Conservation (phyloP, 2,888 invertebrate genomes). For the Scaeva pyrastri region DNA sequence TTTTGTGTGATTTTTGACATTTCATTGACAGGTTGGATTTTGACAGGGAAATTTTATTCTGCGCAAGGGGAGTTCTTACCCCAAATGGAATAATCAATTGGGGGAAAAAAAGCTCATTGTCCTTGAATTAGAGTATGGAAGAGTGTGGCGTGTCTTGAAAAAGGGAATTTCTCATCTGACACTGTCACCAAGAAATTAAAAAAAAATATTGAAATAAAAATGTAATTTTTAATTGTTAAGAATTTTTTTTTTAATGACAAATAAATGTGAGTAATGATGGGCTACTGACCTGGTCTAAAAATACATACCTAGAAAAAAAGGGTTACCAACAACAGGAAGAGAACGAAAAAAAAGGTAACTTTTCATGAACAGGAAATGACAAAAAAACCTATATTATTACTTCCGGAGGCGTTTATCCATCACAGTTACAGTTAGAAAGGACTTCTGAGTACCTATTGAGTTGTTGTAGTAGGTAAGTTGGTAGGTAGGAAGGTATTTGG, state of each 20-base stretch:
- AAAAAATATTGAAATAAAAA: neutral
- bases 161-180: conserved; percentile 7
- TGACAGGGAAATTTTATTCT: neutral
- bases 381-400: neutral
- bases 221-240: conserved; percentile 29
- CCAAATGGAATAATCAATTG: conserved; percentile 46
- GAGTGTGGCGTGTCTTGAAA: neutral
- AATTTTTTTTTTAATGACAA: conserved; percentile 37
- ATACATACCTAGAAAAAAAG: neutral
- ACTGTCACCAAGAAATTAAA: neutral
- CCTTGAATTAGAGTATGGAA: conserved; percentile 55
- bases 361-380: conserved; percentile 38
- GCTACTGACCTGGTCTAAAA: conserved; percentile 48
- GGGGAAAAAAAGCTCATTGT: conserved; percentile 24
- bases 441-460: conserved; percentile 37
- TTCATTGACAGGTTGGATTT: neutral
- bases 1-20: conserved; percentile 33
- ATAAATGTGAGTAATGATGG: conserved; percentile 30
- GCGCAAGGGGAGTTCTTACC: conserved; percentile 28
- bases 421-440: neutral
- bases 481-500: conserved; percentile 32
- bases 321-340: neutral
- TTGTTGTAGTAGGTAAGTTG: too few species aligned
- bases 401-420: conserved; percentile 29
- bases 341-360: neutral